Conservation (phyloP, 37 sponge, comb jelly and placozoan species). For the Haliclona indistincta region DNA sequence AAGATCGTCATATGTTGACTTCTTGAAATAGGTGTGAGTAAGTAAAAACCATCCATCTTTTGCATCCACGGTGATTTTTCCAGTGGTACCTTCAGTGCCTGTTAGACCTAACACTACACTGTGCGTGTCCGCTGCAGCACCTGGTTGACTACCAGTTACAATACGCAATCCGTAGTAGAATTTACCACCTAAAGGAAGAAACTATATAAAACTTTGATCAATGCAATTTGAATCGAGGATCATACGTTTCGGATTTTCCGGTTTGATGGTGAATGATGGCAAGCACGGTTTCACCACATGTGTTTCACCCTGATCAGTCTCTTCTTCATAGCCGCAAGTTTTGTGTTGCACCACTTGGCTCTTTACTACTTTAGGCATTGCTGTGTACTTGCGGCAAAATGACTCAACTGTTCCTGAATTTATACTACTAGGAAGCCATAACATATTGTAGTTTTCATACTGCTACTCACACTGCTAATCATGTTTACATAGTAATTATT, state of each 20-base stretch:
- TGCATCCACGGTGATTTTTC: neutral
- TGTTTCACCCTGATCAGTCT: neutral
- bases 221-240: too few species aligned
- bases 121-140: neutral
- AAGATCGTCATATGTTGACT: constrained; percentile 26
- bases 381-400: too few species aligned
- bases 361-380: too few species aligned
- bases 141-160: constrained; percentile 28
- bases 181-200: neutral
- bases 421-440: too few species aligned
- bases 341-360: neutral
- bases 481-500: too few species aligned
- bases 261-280: neutral
- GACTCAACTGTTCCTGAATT: too few species aligned
- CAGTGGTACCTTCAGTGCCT: constrained; percentile 26
- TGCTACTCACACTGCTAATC: too few species aligned
- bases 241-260: neutral
- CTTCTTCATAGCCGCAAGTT: neutral
- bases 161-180: constrained; percentile 35
- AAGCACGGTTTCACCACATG: neutral
- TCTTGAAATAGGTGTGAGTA: too few species aligned
- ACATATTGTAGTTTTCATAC: too few species aligned
- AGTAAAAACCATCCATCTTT: too few species aligned
- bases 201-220: too few species aligned
- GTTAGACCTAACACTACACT: neutral